Conservation (phyloP, 2,113 vertebrate genomes). For the Thomomys bottae region DNA sequence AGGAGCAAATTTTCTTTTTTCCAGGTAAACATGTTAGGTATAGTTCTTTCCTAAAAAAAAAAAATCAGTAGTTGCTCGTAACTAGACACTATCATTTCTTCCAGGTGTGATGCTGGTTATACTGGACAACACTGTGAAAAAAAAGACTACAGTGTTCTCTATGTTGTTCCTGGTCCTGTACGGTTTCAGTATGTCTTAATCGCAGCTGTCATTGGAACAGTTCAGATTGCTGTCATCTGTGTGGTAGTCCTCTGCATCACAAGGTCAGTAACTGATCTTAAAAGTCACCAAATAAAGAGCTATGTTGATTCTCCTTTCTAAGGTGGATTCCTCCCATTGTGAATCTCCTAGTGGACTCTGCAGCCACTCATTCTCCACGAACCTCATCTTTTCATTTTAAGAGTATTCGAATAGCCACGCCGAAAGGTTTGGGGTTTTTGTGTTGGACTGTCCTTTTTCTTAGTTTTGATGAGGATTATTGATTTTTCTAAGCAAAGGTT, state of each 20-base stretch:
- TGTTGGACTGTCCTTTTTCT: background rate
- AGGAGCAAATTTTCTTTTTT: conserved; percentile 39
- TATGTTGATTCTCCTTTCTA: background rate
- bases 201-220: conserved; percentile 97
- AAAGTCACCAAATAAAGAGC: background rate
- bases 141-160: conserved; percentile 98
- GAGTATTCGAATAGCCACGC: background rate
- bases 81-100: conserved; percentile 44
- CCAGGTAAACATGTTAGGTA: background rate
- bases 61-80: background rate
- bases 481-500: conserved; percentile 12
- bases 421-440: background rate
- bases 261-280: conserved; percentile 88
- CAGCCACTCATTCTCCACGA: background rate
- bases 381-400: background rate
- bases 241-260: conserved; percentile 99
- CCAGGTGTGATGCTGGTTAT: conserved; percentile 97
- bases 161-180: conserved; percentile 97
- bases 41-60: conserved; percentile 14
- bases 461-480: conserved; percentile 19
- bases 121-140: conserved; percentile 98
- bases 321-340: background rate
- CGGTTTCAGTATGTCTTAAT: conserved; percentile 99
- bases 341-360: background rate
- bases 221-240: conserved; percentile 99